Conservation (phyloP, 2,888 invertebrate genomes). For the Chaetoderma sp. region DNA sequence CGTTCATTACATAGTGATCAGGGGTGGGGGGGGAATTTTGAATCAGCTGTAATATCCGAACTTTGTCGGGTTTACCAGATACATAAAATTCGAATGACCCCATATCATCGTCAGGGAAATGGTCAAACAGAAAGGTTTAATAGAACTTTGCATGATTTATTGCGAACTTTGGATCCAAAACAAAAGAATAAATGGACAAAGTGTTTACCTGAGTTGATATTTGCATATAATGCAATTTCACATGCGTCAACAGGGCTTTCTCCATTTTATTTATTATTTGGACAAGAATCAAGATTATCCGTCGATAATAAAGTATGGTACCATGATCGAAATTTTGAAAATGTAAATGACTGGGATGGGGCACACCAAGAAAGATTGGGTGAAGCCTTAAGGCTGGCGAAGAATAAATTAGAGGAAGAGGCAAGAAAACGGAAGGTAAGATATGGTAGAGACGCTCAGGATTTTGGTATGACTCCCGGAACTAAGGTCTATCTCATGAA, state of each 20-base stretch:
- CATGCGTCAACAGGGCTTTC: too few relatives aligned
- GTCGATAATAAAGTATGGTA: slow-evolving; percentile 1
- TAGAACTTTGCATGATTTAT: slow-evolving; percentile 19
- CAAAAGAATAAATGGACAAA: slow-evolving; percentile 21
- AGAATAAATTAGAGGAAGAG: neutral
- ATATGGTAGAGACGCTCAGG: neutral
- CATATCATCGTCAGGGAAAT: slow-evolving; percentile 27
- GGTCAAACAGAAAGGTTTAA: slow-evolving; percentile 23
- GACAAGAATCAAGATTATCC: slow-evolving; percentile 20
- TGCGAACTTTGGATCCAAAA: too few relatives aligned
- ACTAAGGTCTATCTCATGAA: slow-evolving; percentile 2
- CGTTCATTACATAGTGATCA: slow-evolving; percentile 22
- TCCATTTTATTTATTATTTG: too few relatives aligned
- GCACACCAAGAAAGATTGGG: slow-evolving; percentile 7
- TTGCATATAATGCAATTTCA: too few relatives aligned
- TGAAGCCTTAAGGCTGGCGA: neutral
- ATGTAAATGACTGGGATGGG: slow-evolving; percentile 3
- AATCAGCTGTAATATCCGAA: slow-evolving; percentile 18
- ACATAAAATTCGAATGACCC: slow-evolving; percentile 16
- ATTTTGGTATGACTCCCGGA: neutral
- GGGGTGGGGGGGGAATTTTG: too few relatives aligned
- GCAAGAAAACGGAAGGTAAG: too few relatives aligned
- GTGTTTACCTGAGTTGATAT: slow-evolving; percentile 3
- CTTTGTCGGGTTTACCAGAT: slow-evolving; percentile 25
- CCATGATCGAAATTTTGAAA: neutral